Evolutionary conservation across 2,888 invertebrate genomes (phyloP), one percentile per base, ranked within the genome.

Genomic region (Stegophylla sp.): DNA sequence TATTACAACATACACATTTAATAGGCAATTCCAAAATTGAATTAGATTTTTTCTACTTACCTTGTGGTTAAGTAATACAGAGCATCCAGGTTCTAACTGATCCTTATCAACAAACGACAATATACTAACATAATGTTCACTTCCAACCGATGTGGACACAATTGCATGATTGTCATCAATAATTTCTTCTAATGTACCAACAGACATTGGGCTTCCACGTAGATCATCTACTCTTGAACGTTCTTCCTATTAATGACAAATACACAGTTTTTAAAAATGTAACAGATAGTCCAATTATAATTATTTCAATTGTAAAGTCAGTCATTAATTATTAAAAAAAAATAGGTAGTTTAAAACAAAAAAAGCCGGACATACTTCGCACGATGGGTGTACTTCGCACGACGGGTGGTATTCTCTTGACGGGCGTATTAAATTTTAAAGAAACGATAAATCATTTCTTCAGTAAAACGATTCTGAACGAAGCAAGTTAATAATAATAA

Each of bases 101-200:
- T 99, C 98, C 87, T 99, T 99, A 88, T 99, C 99, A 43, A 99
- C 99, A 89, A 99, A 99, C 0, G 98, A 98, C 84, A 99, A 89
- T 86, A 99, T 99, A 87, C 96, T 97, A 83, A 99, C 99, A 87
- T 99, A 99, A 87, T 99, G 99, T 87, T 99, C 99, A 85, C 97
- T 97, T 76, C 99, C 99, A 3, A 99, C 98, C 0, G 97, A 97
- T 1, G 98, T 98, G 0, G 97, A 98, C 0, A 99, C 99, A 86
- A 99, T 99, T 4, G 99, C 99, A 88, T 99, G 99, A 87, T 98
- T 99, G 87, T 99, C 99, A 88, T 99, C 99, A 85, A 99, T 99
- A 82, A 99, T 98, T 88, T 99, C 99, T 87, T 99, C 99, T 82
- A 99, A 88, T 83, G 95, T 97, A n/a, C 99, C 99, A 34, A 99